Base-by-base conservation (phyloP, 2,888 invertebrate genomes). In the Heliconius aoede region DNA sequence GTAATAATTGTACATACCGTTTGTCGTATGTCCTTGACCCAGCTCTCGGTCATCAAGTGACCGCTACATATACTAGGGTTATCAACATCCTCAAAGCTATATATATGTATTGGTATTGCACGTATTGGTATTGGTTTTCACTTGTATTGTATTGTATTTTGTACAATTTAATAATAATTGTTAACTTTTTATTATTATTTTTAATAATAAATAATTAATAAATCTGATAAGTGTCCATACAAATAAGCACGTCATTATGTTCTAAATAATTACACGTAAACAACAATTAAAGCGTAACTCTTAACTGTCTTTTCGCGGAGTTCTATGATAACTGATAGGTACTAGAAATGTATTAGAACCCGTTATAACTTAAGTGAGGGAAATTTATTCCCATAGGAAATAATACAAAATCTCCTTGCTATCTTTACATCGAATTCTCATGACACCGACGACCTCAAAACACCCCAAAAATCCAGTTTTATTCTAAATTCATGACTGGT, bases 11-110 rank as follows among this genome's bases (percentile, higher is more conserved):
- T 55, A 69, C 69, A 55, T 32, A 60, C 72, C 60, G 36, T 61
- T 60, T 73, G 78, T 78, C 76, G 73, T 65, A 58, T 67, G 79
- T 28, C 79, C 79, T 76, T 78, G 78, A 78, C 76, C 79, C 74
- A 30, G 71, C 32, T 32, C 30, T 61, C 55, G 72, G 74, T 62
- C 68, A 72, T 77, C 79, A 68, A 69, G 64, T 79, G 79, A 77
- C 79, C 79, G 62, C 77, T 74, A 21, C 26, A 55, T 71, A 55
- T 11, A 55, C 55, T 55, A 72, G 72, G 72, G 72, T 61, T 26
- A 69, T 46, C 72, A 68, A 67, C 62, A 40, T 13, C 60, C 18
- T 40, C 30, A 28, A 55, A n/a, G 55, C n/a, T 65, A 61, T 18
- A 18, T 30, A 46, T 46, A 64, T 65, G 36, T 62, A 62, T 21